Conservation (phyloP, 1,140 invertebrate species). For the Achatina immaculata region DNA sequence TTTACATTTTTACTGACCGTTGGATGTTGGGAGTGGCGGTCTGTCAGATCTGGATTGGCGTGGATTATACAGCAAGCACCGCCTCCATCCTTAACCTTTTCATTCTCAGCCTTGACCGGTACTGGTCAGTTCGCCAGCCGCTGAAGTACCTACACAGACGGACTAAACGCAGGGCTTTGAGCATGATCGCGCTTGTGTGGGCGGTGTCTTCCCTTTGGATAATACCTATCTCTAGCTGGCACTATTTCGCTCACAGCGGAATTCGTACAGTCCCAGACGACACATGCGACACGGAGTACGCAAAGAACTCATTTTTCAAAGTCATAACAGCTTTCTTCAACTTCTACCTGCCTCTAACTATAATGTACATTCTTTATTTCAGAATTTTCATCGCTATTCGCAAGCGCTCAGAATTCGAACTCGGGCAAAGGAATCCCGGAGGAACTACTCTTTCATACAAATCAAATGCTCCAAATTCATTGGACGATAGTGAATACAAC, state of each 20-base stretch:
- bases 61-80: slow-evolving; percentile 78
- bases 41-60: slow-evolving; percentile 72
- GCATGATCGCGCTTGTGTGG: slow-evolving; percentile 75
- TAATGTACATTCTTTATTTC: slow-evolving; percentile 75
- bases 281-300: slow-evolving; percentile 75
- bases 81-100: slow-evolving; percentile 79
- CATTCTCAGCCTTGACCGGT: slow-evolving; percentile 71
- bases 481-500: slow-evolving; percentile 50
- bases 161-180: slow-evolving; percentile 74
- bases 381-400: slow-evolving; percentile 75
- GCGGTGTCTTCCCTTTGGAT: slow-evolving; percentile 73
- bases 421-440: slow-evolving; percentile 58
- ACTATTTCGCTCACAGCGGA: slow-evolving; percentile 68
- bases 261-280: slow-evolving; percentile 63
- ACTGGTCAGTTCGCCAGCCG: slow-evolving; percentile 76
- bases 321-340: slow-evolving; percentile 75
- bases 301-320: slow-evolving; percentile 73
- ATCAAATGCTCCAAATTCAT: slow-evolving; percentile 24
- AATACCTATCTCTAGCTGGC: slow-evolving; percentile 74
- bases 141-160: slow-evolving; percentile 76
- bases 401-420: slow-evolving; percentile 71
- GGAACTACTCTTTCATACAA: slow-evolving; percentile 40
- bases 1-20: slow-evolving; percentile 76
- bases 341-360: slow-evolving; percentile 75
- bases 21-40: slow-evolving; percentile 75